Evolutionary conservation across 1,140 invertebrate species (phyloP).

Genomic region (Philopotamus ludificatus): DNA sequence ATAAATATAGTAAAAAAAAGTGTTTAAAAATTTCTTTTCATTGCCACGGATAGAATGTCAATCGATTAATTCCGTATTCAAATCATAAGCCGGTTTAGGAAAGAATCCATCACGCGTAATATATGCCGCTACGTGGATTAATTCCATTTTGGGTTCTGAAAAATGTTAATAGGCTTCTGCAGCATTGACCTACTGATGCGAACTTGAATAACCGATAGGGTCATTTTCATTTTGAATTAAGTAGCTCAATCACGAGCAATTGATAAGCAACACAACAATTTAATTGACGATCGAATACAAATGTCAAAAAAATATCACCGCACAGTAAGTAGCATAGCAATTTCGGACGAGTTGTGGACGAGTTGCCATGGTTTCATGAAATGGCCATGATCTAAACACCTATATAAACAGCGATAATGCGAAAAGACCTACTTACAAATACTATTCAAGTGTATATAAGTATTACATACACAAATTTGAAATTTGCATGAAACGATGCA

Average conservation of each 20-base stretch:
- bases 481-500: too few relatives aligned
- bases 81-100: constrained; percentile 4
- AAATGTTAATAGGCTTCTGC: not conserved
- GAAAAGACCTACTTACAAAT: too few relatives aligned
- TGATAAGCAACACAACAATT: too few relatives aligned
- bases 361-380: too few relatives aligned
- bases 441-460: too few relatives aligned
- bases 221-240: not conserved
- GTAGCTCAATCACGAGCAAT: not conserved
- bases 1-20: too few relatives aligned
- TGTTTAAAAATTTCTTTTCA: not conserved
- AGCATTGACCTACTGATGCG: constrained; percentile 3
- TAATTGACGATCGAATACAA: not conserved
- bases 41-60: not conserved
- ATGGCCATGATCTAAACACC: too few relatives aligned
- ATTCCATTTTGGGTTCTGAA: constrained; percentile 2
- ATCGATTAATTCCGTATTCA: constrained; percentile 2
- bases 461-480: too few relatives aligned
- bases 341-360: too few relatives aligned
- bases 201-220: not conserved
- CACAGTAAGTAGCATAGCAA: too few relatives aligned
- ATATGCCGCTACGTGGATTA: constrained; percentile 9
- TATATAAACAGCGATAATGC: too few relatives aligned
- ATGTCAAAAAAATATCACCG: not conserved
- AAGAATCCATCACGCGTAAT: not conserved